Base-by-base conservation (phyloP, 2,113 vertebrate genomes). In the Prochilodus magdalenae region DNA sequence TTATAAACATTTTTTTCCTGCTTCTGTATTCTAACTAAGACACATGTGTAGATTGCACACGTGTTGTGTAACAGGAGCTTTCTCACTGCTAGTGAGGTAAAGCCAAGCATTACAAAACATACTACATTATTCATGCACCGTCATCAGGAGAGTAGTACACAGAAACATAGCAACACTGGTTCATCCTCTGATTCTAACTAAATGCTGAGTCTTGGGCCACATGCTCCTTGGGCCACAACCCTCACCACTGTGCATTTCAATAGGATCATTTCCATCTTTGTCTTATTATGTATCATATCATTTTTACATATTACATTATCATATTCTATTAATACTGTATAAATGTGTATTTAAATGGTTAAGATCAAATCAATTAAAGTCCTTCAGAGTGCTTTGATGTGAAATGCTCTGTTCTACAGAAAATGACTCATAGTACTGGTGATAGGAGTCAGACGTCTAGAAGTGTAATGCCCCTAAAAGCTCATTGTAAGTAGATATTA, bases 121-220 rank as follows among this genome's bases (percentile, higher is more conserved):
- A 33, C 5, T 77, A 36, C 20, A 72, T 77, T 57, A 83, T 73
- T 83, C n/a, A 77, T 73, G 29, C 30, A 14, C 51, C 51, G 10
- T 40, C 51, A 44, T 62, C 15, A 40, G 12, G 27, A 75, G 12
- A 65, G 29, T 8, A 8, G n/a, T 2, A 24, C 2, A 12, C 53
- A 53, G 70, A 55, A 63, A 26, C 59, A 20, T 65, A 65, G 67
- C 57, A 63, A 57, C 63, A 49, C n/a, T 27, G 36, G 33, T 60
- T 44, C 36, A 57, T 49, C 40, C 60, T 33, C 20, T 66, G 40
- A 60, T 77, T n/a, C 30, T n/a, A 60, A 4, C n/a, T 60, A 24
- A 60, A n/a, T 36, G n/a, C 0, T 15, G 22, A 40, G 60, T 74
- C 73, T 7, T 5, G 7, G 16, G 71, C 3, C 53, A 53, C 27